A percentile compares a stretch with the other conserved stretches of the same genome.
phyloP scores from a whole-genome alignment of 35 echinoderm and acorn worm genomes.

The Lytechinus variegatus region DNA sequence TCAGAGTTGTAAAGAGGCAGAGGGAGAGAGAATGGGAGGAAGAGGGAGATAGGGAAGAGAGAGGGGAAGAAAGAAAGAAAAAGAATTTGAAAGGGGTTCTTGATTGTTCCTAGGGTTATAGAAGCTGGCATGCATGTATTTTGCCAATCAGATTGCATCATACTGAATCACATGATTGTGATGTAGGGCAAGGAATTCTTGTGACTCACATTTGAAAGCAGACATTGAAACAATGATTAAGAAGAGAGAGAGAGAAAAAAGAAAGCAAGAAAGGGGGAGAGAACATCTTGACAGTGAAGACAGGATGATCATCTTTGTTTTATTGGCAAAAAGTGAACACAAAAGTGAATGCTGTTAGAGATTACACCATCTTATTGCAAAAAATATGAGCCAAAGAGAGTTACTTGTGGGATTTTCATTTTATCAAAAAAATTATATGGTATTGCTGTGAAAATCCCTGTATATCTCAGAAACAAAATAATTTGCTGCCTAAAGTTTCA shows the following conservation, averaged over 20 bases:
- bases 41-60: not conserved
- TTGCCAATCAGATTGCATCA: not conserved
- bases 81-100: not conserved
- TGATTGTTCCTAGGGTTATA: not conserved
- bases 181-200: constrained; percentile 24
- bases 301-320: no score
- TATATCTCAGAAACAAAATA: no score
- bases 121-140: not conserved
- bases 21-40: not conserved
- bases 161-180: not conserved
- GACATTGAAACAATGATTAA: not conserved
- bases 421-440: no score
- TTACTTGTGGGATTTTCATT: no score
- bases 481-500: no score
- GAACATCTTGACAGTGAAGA: no score
- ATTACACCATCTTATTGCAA: no score
- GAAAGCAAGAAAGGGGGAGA: not conserved
- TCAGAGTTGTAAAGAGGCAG: no score
- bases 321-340: no score
- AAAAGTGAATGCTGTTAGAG: no score
- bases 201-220: not conserved
- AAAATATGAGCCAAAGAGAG: no score
- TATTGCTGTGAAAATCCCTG: no score
- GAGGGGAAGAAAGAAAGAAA: not conserved
- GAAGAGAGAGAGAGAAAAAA: not conserved